These are phyloP conservation scores for Antheraea yamamai DNA, from an alignment of 2,888 invertebrate genomes.

Conservation along the genomic window DNA sequence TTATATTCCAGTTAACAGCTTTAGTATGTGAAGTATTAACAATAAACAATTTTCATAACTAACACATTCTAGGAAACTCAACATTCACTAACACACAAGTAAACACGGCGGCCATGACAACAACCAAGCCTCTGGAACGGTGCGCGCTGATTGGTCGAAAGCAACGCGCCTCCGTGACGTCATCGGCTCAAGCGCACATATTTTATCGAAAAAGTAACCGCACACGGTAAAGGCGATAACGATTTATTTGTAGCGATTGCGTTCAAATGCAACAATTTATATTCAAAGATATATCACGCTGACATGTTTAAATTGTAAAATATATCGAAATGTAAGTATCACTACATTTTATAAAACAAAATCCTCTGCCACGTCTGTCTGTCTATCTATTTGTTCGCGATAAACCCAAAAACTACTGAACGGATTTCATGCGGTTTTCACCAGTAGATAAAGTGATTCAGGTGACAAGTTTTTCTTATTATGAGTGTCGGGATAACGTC, in stretches of 20 bases:
- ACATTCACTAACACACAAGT: constrained; percentile 34
- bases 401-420: no score
- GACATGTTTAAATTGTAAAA: background rate
- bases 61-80: constrained; percentile 38
- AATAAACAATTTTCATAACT: constrained; percentile 6
- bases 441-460: no score
- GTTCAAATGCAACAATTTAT: background rate
- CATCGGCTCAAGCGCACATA: constrained; percentile 55
- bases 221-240: constrained; percentile 45
- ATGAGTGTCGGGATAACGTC: no score
- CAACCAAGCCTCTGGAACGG: constrained; percentile 63
- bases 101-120: constrained; percentile 58
- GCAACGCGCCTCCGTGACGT: constrained; percentile 68
- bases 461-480: no score
- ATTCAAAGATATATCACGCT: background rate
- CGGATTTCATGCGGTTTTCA: no score
- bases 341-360: no score
- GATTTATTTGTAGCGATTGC: constrained; percentile 29
- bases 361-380: no score
- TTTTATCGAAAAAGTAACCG: constrained; percentile 46
- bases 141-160: constrained; percentile 55
- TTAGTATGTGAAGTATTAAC: background rate
- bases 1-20: background rate
- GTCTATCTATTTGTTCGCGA: no score
- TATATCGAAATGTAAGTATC: no score